A percentile compares a stretch with the other conserved stretches of the same genome.
phyloP scores from a whole-genome alignment of 2,113 vertebrate genomes.

The Onychorhynchus coronatus region DNA sequence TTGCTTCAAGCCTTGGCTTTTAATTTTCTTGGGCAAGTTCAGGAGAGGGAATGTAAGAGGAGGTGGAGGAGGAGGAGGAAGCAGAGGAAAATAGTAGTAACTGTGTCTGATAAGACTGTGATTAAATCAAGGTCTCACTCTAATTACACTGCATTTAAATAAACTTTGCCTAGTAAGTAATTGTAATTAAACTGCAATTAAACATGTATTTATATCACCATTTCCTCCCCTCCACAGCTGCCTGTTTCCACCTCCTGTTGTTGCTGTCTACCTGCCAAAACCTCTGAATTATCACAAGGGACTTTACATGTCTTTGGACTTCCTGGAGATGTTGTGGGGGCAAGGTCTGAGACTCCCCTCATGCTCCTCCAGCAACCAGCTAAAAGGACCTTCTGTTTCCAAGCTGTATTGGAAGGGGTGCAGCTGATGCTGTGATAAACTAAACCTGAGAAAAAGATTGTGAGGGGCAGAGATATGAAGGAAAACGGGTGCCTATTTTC shows the following conservation, averaged over 20 bases:
- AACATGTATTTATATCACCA: slow-evolving; percentile 79
- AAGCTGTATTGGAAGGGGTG: background rate
- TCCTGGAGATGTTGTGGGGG: background rate
- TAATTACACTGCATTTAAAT: slow-evolving; percentile 80
- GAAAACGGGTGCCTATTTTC: background rate
- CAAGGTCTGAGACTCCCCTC: background rate
- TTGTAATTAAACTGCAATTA: slow-evolving; percentile 82
- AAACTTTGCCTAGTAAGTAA: slow-evolving; percentile 79
- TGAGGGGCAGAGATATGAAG: background rate
- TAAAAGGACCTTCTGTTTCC: background rate
- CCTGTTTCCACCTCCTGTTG: slow-evolving; percentile 61
- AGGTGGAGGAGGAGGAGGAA: background rate
- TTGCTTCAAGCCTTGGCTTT: background rate
- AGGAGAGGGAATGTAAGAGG: background rate
- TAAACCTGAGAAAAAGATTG: background rate
- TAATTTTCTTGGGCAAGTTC: background rate
- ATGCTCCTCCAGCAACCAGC: background rate
- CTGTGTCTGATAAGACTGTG: slow-evolving; percentile 70
- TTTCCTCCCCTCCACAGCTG: slow-evolving; percentile 70
- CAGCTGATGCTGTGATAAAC: background rate
- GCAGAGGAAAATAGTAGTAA: slow-evolving; percentile 51
- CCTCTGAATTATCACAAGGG: background rate
- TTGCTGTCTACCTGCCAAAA: slow-evolving; percentile 60
- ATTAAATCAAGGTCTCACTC: slow-evolving; percentile 79
- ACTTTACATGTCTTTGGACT: slow-evolving; percentile 17